These are phyloP conservation scores for human (Homo sapiens) DNA, from an alignment of 2,113 vertebrate species.

Conservation along the genomic window GRCh38 chr7:114511501-114512000, in stretches of 20 bases:
- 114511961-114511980: neutral
- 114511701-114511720: conserved; percentile 32
- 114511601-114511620: conserved; percentile 47
- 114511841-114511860: neutral
- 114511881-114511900: neutral
- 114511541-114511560: conserved; percentile 70
- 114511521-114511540: conserved; percentile 55
- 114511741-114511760: conserved; percentile 32
- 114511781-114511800: neutral
- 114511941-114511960: neutral
- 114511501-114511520: conserved; percentile 55
- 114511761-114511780: conserved; percentile 53
- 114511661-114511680: conserved; percentile 55
- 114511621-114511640: conserved; percentile 41
- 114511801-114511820: conserved; percentile 27
- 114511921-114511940: neutral
- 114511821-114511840: conserved; percentile 47
- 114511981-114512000: neutral
- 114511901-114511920: neutral
- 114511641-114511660: conserved; percentile 58
- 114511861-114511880: neutral
- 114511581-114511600: conserved; percentile 27
- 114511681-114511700: conserved; percentile 61
- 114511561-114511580: conserved; percentile 68
- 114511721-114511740: neutral